phyloP scores from a whole-genome alignment of 2,797 vertebrate genomes.

The Neopelma chrysocephalum region DNA sequence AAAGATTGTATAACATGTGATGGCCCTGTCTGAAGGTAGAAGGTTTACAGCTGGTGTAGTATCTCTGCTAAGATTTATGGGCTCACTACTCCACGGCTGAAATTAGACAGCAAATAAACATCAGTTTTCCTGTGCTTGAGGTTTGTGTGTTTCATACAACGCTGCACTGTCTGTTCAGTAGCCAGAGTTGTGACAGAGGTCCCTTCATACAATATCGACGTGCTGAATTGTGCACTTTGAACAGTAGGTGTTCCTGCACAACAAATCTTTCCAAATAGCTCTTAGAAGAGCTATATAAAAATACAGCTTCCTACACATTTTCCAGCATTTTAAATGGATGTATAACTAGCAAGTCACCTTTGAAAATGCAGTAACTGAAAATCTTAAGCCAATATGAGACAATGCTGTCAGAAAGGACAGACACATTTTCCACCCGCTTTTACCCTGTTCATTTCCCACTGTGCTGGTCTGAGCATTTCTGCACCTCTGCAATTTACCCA shows the following conservation, averaged over 20 bases:
- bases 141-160: neutral
- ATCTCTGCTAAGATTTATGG: neutral
- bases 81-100: neutral
- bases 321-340: neutral
- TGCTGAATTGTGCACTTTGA: neutral
- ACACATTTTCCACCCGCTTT: neutral
- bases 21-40: neutral
- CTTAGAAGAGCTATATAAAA: conserved; percentile 10
- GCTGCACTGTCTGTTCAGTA: neutral
- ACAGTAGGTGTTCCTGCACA: conserved; percentile 3
- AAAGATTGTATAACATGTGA: neutral
- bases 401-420: neutral
- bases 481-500: neutral
- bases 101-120: neutral
- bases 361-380: conserved; percentile 26
- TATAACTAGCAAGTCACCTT: neutral
- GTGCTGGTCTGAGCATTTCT: neutral
- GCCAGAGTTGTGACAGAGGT: neutral
- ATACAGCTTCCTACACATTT: conserved; percentile 33
- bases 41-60: neutral
- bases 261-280: neutral
- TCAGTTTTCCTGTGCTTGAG: neutral
- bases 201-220: neutral
- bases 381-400: neutral
- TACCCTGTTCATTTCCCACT: neutral